These are phyloP conservation scores for Albula goreensis DNA, from an alignment of 2,113 vertebrate genomes.

Conservation along the genomic window DNA sequence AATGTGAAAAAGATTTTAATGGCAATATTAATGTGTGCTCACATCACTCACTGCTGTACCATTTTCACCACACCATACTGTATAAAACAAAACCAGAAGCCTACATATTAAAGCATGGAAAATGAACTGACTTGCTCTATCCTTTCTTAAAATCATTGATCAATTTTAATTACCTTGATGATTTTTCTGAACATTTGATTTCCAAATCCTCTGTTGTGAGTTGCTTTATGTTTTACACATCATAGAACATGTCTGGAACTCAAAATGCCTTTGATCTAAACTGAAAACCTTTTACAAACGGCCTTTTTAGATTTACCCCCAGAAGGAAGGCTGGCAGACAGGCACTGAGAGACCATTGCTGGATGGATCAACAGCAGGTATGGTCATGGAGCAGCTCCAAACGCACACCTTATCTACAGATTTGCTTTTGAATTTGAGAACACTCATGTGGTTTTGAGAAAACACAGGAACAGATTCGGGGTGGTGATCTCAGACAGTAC, in stretches of 20 bases:
- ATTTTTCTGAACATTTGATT: neutral
- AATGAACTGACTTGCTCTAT: conserved; percentile 29
- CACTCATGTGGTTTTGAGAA: no score
- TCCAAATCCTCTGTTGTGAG: neutral
- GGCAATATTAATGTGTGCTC: conserved; percentile 59
- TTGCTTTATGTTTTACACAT: neutral
- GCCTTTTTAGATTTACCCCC: neutral
- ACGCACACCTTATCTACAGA: no score
- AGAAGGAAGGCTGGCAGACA: neutral
- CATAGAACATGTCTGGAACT: neutral
- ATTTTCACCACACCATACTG: conserved; percentile 51
- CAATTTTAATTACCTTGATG: conserved; percentile 12
- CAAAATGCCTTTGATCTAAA: neutral
- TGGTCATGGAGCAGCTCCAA: no score
- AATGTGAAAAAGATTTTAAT: conserved; percentile 56
- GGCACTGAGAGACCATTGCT: neutral
- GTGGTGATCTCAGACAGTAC: neutral
- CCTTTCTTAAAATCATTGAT: conserved; percentile 16
- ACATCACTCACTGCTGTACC: conserved; percentile 37
- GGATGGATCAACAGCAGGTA: neutral
- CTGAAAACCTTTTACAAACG: neutral
- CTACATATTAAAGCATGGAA: conserved; percentile 70
- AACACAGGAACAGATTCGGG: no score
- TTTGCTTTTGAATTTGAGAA: no score
- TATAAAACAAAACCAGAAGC: conserved; percentile 54